Evolutionary conservation across 2,888 invertebrate genomes (phyloP).

Genomic region (Amblyjoppa fuscipennis): DNA sequence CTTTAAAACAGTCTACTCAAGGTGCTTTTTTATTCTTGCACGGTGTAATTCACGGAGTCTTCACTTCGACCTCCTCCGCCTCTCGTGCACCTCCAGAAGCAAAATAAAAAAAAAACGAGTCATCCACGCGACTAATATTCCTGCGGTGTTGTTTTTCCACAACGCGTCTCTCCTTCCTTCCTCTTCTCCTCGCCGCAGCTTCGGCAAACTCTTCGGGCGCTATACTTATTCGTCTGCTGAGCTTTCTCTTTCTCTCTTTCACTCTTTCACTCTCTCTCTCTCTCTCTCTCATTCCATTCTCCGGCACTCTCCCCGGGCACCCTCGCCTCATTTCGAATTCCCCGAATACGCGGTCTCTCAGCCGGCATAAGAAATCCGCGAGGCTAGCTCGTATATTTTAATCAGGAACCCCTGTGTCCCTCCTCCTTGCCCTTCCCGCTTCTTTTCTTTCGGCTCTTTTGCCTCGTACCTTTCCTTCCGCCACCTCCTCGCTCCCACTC

Average conservation of each 20-base stretch:
- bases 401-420: constrained; percentile 80
- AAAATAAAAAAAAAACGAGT: constrained; percentile 57
- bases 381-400: constrained; percentile 83
- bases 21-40: background rate
- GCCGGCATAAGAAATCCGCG: constrained; percentile 80
- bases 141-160: constrained; percentile 70
- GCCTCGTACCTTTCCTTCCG: constrained; percentile 66
- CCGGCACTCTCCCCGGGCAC: constrained; percentile 12
- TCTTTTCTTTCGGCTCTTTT: constrained; percentile 68
- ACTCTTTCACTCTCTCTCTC: background rate
- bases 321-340: constrained; percentile 82
- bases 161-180: constrained; percentile 52
- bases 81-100: background rate
- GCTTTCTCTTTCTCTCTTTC: constrained; percentile 24
- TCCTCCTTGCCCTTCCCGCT: constrained; percentile 64
- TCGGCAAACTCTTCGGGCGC: constrained; percentile 17
- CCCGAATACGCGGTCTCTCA: constrained; percentile 78
- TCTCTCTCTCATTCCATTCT: constrained; percentile 20
- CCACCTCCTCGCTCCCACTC: constrained; percentile 53
- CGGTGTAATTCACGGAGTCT: background rate
- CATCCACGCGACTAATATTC: constrained; percentile 76
- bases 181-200: constrained; percentile 3
- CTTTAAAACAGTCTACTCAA: background rate
- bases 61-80: background rate
- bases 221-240: constrained; percentile 20